Base-by-base conservation (phyloP, 2,113 vertebrate genomes). In the Todiramphus chloris region DNA sequence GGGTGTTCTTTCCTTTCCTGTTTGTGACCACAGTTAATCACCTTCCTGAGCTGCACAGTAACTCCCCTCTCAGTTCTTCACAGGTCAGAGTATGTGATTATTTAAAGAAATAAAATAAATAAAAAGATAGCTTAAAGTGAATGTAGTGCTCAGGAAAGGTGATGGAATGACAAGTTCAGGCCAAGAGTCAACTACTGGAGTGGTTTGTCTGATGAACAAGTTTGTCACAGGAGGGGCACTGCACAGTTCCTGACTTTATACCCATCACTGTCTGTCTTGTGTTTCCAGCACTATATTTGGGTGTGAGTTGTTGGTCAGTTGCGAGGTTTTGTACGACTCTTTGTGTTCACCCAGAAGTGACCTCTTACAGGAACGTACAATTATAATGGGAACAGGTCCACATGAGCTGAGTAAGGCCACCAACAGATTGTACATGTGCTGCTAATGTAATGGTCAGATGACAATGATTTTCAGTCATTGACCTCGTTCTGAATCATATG, bases 21-120 rank as follows among this genome's bases (percentile, higher is more conserved):
- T 91, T 93, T 96, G 55, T 90, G 68, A 58, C 88, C 75, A 19
- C 39, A 89, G 59, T 96, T 96, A 87, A 96, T 96, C 95, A 83
- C 55, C 43, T 96, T 95, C 95, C 77, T 92, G 53, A 89, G 59
- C 83, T 67, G 37, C 60, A 83, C 37, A 79, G 56, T 81, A 63
- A 75, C 80, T 96, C 70, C 79, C 80, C 25, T 79, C 59, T 66
- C n/a, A 21, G 46, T 93, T 97, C 68, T 94, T 94, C 60, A 60
- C 46, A 83, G 64, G 66, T 76, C 51, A 79, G 80, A 66, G 16
- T 74, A 91, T 2, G 0, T 2, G 7, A 84, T 91, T 95, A 66
- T 93, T 90, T 95, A 86, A 89, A 82, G 72, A 83, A 94, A 83
- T 67, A 73, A 92, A 90, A 92, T 59, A 93, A 96, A 83, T 53